These are phyloP conservation scores for Drosophila borealis DNA, from an alignment of 2,888 invertebrate species.

Conservation along the genomic window DNA sequence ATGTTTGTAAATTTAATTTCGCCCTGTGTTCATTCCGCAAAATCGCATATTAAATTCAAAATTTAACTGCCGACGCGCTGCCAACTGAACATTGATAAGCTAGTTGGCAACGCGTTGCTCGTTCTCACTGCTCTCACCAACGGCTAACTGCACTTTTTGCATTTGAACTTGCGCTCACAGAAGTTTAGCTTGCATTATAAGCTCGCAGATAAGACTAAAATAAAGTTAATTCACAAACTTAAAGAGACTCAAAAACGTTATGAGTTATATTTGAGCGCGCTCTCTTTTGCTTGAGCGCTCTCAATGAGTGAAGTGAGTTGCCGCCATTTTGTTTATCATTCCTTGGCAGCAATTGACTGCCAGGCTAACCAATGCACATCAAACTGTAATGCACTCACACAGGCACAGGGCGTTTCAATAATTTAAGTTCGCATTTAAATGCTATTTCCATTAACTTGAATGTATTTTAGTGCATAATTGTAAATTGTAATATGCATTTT, in stretches of 20 bases:
- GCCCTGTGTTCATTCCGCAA: slow-evolving; percentile 18
- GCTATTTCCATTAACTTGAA: slow-evolving; percentile 19
- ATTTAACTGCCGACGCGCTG: slow-evolving; percentile 6
- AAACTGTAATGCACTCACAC: neutral
- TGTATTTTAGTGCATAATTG: slow-evolving; percentile 33
- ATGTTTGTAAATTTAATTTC: slow-evolving; percentile 9
- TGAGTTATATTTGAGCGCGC: neutral
- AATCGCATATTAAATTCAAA: slow-evolving; percentile 9
- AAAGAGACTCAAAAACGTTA: too few species aligned
- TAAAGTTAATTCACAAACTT: neutral
- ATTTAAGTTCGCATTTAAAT: slow-evolving; percentile 7
- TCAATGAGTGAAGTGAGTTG: neutral
- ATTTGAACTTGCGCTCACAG: neutral
- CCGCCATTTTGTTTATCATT: slow-evolving; percentile 6
- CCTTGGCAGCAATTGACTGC: neutral
- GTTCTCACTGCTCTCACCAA: neutral
- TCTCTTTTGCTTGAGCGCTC: neutral
- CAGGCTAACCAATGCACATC: neutral
- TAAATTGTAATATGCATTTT: slow-evolving; percentile 34
- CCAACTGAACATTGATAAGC: slow-evolving; percentile 19
- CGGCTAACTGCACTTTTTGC: neutral
- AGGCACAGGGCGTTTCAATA: slow-evolving; percentile 18
- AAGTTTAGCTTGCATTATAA: neutral
- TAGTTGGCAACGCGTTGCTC: slow-evolving; percentile 13
- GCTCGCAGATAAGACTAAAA: neutral